A percentile compares a stretch with the other conserved stretches of the same genome.
Conservation (phyloP, 2,113 vertebrate species). For the Malurus cyaneus region DNA sequence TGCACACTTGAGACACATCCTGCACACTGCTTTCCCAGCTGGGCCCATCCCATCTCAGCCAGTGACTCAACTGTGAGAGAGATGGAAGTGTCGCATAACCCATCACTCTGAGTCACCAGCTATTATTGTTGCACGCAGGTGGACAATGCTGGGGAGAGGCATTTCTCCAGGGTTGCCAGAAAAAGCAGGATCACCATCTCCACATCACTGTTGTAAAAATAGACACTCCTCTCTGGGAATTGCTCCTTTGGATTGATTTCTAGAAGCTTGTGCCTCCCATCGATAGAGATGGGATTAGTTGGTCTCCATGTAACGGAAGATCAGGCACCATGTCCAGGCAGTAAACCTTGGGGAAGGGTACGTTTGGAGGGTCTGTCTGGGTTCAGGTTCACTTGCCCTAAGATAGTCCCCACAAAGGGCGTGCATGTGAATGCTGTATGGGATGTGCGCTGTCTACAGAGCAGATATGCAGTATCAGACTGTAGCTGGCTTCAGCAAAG, state of each 20-base stretch:
- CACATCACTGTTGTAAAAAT: constrained; percentile 19
- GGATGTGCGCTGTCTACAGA: rapidly evolving
- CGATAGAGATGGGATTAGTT: background rate
- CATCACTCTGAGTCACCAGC: constrained; percentile 29
- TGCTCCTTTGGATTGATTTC: background rate
- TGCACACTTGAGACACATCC: constrained; percentile 43
- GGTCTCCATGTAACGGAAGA: background rate
- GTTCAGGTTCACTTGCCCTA: background rate
- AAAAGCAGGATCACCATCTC: background rate
- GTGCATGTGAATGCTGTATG: background rate
- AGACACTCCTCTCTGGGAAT: background rate
- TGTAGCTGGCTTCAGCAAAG: background rate
- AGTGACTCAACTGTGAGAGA: constrained; percentile 40
- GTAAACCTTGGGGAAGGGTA: background rate
- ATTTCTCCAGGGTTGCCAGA: constrained; percentile 35
- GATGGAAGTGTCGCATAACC: constrained; percentile 32
- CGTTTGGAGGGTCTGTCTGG: background rate
- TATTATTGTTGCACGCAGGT: constrained; percentile 22
- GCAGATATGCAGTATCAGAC: background rate
- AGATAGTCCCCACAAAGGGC: background rate
- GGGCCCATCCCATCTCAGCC: constrained; percentile 33
- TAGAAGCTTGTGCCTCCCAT: background rate
- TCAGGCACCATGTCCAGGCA: background rate
- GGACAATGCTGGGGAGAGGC: background rate
- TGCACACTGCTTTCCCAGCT: constrained; percentile 57